Percentiles rank a stretch among this genome's conserved stretches.
phyloP scores from a whole-genome alignment of 2,113 vertebrate genomes.

The Melanocharis versteri region DNA sequence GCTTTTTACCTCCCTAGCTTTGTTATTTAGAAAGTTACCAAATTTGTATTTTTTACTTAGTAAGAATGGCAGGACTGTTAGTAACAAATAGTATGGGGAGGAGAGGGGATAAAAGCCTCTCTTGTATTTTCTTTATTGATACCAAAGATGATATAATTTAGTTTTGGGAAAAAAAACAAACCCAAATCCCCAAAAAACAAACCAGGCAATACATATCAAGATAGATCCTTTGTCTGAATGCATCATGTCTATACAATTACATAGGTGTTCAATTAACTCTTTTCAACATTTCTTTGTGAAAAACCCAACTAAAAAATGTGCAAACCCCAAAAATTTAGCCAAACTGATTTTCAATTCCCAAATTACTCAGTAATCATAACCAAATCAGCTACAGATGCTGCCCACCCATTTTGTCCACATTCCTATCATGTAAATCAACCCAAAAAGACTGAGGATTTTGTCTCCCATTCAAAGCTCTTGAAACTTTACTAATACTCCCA shows the following conservation, averaged over 20 bases:
- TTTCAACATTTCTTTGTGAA: conserved; percentile 45
- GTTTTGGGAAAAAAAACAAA: background rate
- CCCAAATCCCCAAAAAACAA: background rate
- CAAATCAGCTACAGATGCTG: conserved; percentile 57
- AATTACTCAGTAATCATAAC: conserved; percentile 40
- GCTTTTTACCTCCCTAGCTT: conserved; percentile 8
- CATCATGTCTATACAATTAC: background rate
- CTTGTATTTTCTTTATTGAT: background rate
- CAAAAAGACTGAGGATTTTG: background rate
- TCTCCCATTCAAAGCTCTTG: background rate
- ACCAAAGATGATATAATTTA: background rate
- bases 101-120: background rate
- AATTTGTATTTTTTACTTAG: conserved; percentile 5
- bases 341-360: conserved; percentile 31
- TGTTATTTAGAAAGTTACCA: conserved; percentile 16
- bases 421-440: background rate
- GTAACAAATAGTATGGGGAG: background rate
- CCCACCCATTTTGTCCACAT: background rate
- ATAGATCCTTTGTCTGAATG: background rate
- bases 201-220: background rate
- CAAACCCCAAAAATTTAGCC: conserved; percentile 10
- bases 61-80: background rate
- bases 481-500: background rate
- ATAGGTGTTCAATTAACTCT: conserved; percentile 16
- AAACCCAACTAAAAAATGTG: conserved; percentile 26